Percentiles rank a stretch among this genome's conserved stretches.
These are phyloP conservation scores for Motacilla alba DNA, from an alignment of 2,113 vertebrate genomes.

Conservation along the genomic window DNA sequence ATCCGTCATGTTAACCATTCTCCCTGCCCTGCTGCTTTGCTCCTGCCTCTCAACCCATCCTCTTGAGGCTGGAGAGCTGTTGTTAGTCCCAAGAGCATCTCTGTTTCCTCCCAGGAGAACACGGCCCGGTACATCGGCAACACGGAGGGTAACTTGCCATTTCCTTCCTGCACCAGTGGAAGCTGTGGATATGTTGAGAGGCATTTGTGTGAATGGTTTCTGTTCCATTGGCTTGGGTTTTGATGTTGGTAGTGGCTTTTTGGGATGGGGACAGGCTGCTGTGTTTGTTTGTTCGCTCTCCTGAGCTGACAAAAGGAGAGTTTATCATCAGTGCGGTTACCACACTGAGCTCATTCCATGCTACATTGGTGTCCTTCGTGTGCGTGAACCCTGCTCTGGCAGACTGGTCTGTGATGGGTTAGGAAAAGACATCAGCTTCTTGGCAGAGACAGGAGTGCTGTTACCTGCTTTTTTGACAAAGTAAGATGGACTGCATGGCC, in stretches of 20 bases:
- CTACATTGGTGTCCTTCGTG: slow-evolving; percentile 65
- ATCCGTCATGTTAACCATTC: slow-evolving; percentile 47
- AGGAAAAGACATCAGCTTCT: background rate
- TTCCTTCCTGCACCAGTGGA: slow-evolving; percentile 28
- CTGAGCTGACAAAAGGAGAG: slow-evolving; percentile 32
- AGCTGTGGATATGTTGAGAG: slow-evolving; percentile 57
- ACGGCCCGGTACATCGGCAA: fast-evolving
- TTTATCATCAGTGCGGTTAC: background rate
- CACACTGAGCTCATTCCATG: slow-evolving; percentile 32
- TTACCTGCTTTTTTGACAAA: background rate
- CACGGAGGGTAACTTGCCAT: background rate
- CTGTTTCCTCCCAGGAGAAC: slow-evolving; percentile 17
- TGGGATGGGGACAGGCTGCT: background rate
- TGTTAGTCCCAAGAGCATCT: background rate
- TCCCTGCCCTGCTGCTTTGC: slow-evolving; percentile 57
- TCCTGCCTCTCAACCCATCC: slow-evolving; percentile 65
- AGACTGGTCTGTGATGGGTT: slow-evolving; percentile 3
- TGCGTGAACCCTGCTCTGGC: slow-evolving; percentile 57
- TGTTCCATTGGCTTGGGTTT: slow-evolving; percentile 13
- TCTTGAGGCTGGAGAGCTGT: slow-evolving; percentile 45
- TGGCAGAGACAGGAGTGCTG: background rate
- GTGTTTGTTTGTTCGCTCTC: slow-evolving; percentile 28
- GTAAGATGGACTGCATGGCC: background rate
- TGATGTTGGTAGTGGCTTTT: background rate
- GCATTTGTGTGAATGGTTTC: slow-evolving; percentile 24